Evolutionary conservation across 2,113 vertebrate species (phyloP), one percentile per base, ranked within the genome.

Genomic region (Gracilinanus agilis): DNA sequence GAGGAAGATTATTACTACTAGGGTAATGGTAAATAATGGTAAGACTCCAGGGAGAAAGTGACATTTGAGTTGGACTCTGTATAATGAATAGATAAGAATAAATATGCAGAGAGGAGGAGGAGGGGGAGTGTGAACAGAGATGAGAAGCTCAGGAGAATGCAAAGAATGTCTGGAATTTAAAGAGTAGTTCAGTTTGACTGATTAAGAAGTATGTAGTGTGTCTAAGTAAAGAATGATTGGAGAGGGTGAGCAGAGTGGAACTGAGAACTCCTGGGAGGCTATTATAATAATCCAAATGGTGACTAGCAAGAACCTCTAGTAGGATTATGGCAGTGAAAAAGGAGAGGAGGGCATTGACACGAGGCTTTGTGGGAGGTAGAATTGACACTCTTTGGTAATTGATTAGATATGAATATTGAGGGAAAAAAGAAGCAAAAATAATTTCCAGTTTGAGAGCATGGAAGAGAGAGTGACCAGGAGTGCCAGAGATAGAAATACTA

Each of bases 81-180:
- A 83, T 34, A 19, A 40, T 83, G 5, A 21, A 16, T 83, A 83
- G 34, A 16, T 83, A 83, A 19, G 67, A 83, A 83, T 83, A 40
- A 67, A 67, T 67, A 16, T n/a, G n/a, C 61, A 67, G 13, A 75
- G 6, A 1, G 34, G 67, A n/a, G 34, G 6, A 34, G 11, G 3
- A 34, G 13, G 16, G 16, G 16, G 34, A 83, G 1, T 83, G n/a
- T 83, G 40, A 75, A 21, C 5, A n/a, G 67, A 75, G 16, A 16
- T n/a, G 67, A 75, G 61, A n/a, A 75, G 67, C 34, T n/a, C 4
- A 75, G 34, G 67, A 75, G 4, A 2, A 11, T 19, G 12, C 12
- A 75, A 29, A 75, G 67, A n/a, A 75, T 75, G 67, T 75, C n/a
- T 75, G 67, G 67, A 75, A 75, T 75, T 75, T 75, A n/a, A n/a